Conservation (phyloP, 2,888 invertebrate genomes). For the Drosophila yooni region DNA sequence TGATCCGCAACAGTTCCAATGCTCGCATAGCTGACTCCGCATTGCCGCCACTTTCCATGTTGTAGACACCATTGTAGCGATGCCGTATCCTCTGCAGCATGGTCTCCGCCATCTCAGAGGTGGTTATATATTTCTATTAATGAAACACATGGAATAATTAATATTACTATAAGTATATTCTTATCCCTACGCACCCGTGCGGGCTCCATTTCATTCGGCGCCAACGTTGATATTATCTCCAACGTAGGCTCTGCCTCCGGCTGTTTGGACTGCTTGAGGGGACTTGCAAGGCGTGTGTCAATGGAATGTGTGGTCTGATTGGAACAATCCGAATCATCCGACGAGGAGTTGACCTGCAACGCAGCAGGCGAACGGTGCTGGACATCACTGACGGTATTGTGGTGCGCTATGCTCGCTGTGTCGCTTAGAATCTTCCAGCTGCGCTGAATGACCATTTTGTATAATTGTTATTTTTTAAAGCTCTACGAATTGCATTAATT, state of each 20-base stretch:
- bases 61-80: constrained; percentile 76
- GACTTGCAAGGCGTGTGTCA: constrained; percentile 80
- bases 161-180: neutral
- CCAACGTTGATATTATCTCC: constrained; percentile 15
- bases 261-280: constrained; percentile 51
- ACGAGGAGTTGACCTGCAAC: constrained; percentile 77
- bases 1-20: constrained; percentile 87
- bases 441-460: constrained; percentile 84
- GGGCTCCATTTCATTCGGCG: constrained; percentile 47
- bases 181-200: constrained; percentile 41
- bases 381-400: constrained; percentile 35
- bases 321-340: constrained; percentile 85
- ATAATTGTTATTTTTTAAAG: neutral
- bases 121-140: constrained; percentile 82
- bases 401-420: constrained; percentile 64
- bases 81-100: constrained; percentile 82
- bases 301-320: constrained; percentile 84
- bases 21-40: constrained; percentile 85
- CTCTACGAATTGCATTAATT: constrained; percentile 27
- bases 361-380: constrained; percentile 76
- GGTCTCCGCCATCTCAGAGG: constrained; percentile 83
- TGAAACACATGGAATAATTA: neutral
- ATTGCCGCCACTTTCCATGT: constrained; percentile 69
- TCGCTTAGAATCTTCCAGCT: constrained; percentile 84
- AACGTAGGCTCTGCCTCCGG: constrained; percentile 37